A percentile compares a stretch with the other conserved stretches of the same genome.
phyloP scores from a whole-genome alignment of 2,113 vertebrate genomes.

The Datnioides undecimradiatus region DNA sequence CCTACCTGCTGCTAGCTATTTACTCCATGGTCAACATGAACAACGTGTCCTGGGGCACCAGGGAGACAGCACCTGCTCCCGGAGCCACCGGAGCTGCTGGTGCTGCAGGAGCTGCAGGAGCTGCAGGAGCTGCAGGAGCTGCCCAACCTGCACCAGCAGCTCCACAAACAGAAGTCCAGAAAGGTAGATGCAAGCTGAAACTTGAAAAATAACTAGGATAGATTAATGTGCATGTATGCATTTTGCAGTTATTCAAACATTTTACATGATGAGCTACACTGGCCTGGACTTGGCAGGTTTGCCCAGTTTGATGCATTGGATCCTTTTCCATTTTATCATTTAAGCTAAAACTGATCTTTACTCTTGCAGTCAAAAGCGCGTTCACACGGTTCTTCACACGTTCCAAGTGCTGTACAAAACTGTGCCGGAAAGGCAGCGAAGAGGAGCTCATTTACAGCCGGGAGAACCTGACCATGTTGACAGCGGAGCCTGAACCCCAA shows the following conservation, averaged over 20 bases:
- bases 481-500: background rate
- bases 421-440: background rate
- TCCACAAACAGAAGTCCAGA: conserved; percentile 2
- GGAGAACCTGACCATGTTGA: background rate
- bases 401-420: conserved; percentile 48
- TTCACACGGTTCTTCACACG: background rate
- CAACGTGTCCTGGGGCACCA: conserved; percentile 83
- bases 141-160: rapidly evolving
- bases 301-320: no score
- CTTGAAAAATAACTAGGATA: background rate
- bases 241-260: no score
- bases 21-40: conserved; percentile 83
- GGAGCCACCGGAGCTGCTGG: background rate
- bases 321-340: background rate
- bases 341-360: background rate
- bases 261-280: no score
- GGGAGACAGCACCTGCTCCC: conserved; percentile 51
- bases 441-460: background rate
- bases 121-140: no score
- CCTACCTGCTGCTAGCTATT: conserved; percentile 78
- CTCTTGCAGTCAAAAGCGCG: conserved; percentile 8
- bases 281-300: no score
- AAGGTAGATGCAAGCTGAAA: background rate
- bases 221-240: no score
- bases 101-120: no score